These are phyloP conservation scores for Cephonodes hylas DNA, from an alignment of 2,888 invertebrate species.

Conservation along the genomic window DNA sequence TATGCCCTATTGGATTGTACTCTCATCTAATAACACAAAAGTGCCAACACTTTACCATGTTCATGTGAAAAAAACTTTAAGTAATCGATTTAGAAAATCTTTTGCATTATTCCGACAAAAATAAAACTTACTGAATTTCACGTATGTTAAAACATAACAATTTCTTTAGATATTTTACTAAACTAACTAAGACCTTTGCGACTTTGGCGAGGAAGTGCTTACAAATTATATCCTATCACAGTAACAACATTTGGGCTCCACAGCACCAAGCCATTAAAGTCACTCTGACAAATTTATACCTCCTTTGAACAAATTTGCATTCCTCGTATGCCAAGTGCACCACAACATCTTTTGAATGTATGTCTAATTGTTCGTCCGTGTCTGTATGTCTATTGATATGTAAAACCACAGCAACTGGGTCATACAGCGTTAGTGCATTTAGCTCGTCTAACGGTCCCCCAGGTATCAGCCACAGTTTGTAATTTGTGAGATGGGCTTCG, in stretches of 20 bases:
- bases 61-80: too few relatives aligned
- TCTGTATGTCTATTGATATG: slow-evolving; percentile 52
- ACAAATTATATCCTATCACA: background rate
- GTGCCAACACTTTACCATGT: too few relatives aligned
- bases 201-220: background rate
- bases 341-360: slow-evolving; percentile 5
- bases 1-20: too few relatives aligned
- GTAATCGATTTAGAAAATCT: too few relatives aligned
- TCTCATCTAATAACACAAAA: too few relatives aligned
- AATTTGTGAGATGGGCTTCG: background rate
- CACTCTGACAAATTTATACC: slow-evolving; percentile 1
- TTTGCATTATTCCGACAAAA: too few relatives aligned
- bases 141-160: too few relatives aligned
- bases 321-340: slow-evolving; percentile 7
- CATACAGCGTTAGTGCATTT: slow-evolving; percentile 58
- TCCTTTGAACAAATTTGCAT: background rate
- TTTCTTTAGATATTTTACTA: too few relatives aligned
- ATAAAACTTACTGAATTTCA: too few relatives aligned
- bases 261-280: background rate
- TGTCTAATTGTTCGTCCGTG: slow-evolving; percentile 7
- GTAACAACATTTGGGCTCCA: background rate
- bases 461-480: slow-evolving; percentile 26
- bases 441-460: slow-evolving; percentile 58
- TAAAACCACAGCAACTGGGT: slow-evolving; percentile 55
- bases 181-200: background rate